These are phyloP conservation scores for Austrofundulus limnaeus DNA, from an alignment of 2,113 vertebrate species.

Conservation along the genomic window DNA sequence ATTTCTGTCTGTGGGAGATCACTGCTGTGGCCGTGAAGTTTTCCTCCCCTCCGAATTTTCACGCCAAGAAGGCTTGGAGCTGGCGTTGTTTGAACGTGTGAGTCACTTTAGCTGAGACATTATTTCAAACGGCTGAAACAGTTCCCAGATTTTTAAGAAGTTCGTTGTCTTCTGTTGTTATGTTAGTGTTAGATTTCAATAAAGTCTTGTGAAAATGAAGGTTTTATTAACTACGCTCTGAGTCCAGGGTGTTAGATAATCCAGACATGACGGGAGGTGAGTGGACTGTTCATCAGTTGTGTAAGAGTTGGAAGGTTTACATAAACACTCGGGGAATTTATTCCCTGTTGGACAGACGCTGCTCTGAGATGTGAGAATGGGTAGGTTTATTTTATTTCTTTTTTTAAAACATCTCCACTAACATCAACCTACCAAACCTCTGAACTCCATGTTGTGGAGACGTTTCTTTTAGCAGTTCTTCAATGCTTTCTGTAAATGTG, in stretches of 20 bases:
- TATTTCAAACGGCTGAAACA: no score
- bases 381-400: slow-evolving; percentile 51
- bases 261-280: slow-evolving; percentile 29
- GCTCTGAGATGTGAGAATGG: slow-evolving; percentile 54
- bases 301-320: slow-evolving; percentile 66
- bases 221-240: not conserved
- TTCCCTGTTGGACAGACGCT: slow-evolving; percentile 47
- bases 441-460: not conserved
- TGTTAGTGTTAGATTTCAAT: no score
- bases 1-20: slow-evolving; percentile 63
- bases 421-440: no score
- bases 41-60: slow-evolving; percentile 36
- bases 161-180: no score
- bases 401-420: slow-evolving; percentile 7
- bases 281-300: slow-evolving; percentile 48
- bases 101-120: slow-evolving; percentile 24
- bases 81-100: slow-evolving; percentile 33
- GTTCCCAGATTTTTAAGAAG: not conserved
- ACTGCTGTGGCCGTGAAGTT: slow-evolving; percentile 33
- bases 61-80: slow-evolving; percentile 15
- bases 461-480: no score
- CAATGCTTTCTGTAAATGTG: no score
- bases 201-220: no score
- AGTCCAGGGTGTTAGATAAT: not conserved
- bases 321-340: slow-evolving; percentile 51